Base-by-base conservation (phyloP, 2,888 invertebrate species). In the Euproctis similis region DNA sequence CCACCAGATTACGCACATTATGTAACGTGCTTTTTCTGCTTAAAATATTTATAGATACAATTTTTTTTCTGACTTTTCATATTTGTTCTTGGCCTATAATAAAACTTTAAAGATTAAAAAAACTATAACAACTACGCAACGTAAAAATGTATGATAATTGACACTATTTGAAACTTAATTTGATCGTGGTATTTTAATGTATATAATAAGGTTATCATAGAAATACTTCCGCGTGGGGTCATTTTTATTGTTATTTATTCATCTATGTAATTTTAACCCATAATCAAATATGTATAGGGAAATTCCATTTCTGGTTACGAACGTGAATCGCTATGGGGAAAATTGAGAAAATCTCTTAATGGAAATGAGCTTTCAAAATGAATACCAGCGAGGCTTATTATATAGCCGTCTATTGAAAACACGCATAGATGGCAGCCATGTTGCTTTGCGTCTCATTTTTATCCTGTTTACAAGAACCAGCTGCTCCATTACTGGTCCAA, bases 391-490 rank as follows among this genome's bases (percentile, higher is more conserved):
- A 52, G 29, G 44, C 51, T 59, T 58, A 61, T 59, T 56, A 56
- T 56, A 54, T 52, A 58, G 43, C 42, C 39, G 46, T 41, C 54
- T 57, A 63, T 59, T 59, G 59, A 62, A 59, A 54, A 53, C 60
- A 53, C 54, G 57, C 53, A 65, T 51, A 59, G 53, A 59, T 46
- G 49, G 52, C 57, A 44, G 52, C 58, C 57, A 63, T 56, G 61
- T 47, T 14, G 4, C 14, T n/a, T n/a, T n/a, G n/a, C n/a, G n/a
- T 54, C 62, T 64, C 66, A 70, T 72, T 73, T 68, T 69, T 68
- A 74, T 75, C 70, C 59, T 73, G 71, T 80, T 75, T 76, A 77
- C 68, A 62, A 52, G 59, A 50, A 57, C 60, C 76, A 76, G 70
- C 67, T 75, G 75, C 61, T 60, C 55, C 66, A 58, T 63, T 65